These are phyloP conservation scores for Uria aalge DNA, from an alignment of 2,113 vertebrate species.

Conservation along the genomic window DNA sequence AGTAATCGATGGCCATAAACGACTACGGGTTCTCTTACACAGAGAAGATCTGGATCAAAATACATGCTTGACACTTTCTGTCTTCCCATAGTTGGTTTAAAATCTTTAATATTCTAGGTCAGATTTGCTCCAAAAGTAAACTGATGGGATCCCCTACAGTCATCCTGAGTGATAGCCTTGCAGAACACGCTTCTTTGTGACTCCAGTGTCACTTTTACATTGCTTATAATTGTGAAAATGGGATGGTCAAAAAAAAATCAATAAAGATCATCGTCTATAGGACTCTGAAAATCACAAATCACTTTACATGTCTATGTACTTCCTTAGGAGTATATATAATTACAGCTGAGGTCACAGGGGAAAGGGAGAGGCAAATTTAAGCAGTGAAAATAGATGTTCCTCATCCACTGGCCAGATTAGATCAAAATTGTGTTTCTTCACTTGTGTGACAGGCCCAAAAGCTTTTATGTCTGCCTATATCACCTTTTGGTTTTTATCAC, in stretches of 20 bases:
- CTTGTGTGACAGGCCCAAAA: accelerated
- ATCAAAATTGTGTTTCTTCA: not conserved
- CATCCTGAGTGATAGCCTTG: no score
- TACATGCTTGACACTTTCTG: not conserved
- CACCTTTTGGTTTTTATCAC: not conserved
- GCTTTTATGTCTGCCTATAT: not conserved
- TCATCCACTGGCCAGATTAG: not conserved
- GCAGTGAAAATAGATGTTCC: not conserved
- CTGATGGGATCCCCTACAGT: not conserved
- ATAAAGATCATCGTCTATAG: not conserved
- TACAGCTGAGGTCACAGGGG: not conserved
- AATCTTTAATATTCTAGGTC: not conserved
- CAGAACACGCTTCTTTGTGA: not conserved
- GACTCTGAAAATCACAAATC: not conserved
- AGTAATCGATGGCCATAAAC: not conserved
- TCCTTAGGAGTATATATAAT: not conserved
- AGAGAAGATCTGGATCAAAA: not conserved
- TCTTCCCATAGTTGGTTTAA: not conserved
- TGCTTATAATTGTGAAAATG: not conserved
- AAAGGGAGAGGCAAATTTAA: not conserved
- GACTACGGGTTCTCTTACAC: not conserved
- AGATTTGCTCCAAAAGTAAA: not conserved
- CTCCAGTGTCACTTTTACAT: not conserved
- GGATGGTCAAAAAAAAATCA: not conserved
- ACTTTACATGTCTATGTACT: not conserved